A percentile compares a stretch with the other conserved stretches of the same genome.
Conservation (phyloP, 2,113 vertebrate genomes). For the Aegotheles bennettii region DNA sequence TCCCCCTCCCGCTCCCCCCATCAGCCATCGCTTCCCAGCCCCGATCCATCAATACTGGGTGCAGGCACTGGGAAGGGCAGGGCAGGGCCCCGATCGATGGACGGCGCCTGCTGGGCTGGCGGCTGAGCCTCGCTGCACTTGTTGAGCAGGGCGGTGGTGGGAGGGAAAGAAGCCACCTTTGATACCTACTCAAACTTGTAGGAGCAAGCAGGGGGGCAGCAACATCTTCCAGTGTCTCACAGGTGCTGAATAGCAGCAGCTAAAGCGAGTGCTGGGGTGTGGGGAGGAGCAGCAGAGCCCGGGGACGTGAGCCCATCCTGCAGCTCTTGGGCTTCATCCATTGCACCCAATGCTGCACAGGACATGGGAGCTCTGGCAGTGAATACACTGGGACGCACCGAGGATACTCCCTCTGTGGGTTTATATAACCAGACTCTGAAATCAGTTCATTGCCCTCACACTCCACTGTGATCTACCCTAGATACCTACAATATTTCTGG, state of each 20-base stretch:
- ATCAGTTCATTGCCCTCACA: background rate
- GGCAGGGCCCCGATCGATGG: constrained; percentile 66
- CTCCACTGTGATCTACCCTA: background rate
- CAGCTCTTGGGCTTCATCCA: fast-evolving
- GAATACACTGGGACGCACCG: too few species aligned
- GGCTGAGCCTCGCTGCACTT: background rate
- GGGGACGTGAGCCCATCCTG: fast-evolving
- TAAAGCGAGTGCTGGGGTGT: fast-evolving
- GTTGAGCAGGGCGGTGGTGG: background rate
- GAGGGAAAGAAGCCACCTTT: fast-evolving
- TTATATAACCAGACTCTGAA: background rate
- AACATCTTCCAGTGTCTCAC: background rate
- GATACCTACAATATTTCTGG: constrained; percentile 4
- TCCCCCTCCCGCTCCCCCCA: background rate
- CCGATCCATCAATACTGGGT: constrained; percentile 61
- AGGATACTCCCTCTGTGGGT: too few species aligned
- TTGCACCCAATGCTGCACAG: fast-evolving
- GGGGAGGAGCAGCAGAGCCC: background rate
- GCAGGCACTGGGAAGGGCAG: background rate
- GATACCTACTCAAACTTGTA: fast-evolving
- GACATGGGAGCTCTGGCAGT: fast-evolving
- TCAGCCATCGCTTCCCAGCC: constrained; percentile 67
- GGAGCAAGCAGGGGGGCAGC: background rate
- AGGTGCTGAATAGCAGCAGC: background rate
- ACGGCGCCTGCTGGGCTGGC: background rate